phyloP scores from a whole-genome alignment of 2,797 vertebrate genomes.

The Cottoperca gobio region DNA sequence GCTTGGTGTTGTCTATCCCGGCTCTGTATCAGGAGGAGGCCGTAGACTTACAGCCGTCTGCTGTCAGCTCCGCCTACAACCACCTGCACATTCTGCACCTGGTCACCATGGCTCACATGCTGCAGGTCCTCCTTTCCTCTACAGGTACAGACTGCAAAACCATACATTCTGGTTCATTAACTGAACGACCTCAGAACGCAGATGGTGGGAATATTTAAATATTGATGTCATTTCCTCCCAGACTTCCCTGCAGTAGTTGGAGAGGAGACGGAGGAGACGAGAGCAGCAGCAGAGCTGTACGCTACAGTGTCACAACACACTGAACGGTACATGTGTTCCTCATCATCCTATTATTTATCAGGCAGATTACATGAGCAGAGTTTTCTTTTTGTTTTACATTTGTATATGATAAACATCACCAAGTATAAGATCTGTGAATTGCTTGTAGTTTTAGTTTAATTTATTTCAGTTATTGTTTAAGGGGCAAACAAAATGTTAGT shows the following conservation, averaged over 20 bases:
- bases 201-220: background rate
- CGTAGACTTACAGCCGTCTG: conserved; percentile 92
- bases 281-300: conserved; percentile 79
- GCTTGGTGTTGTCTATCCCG: conserved; percentile 92
- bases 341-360: background rate
- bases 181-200: background rate
- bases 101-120: conserved; percentile 94
- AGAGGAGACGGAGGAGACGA: conserved; percentile 81
- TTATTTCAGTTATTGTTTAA: background rate
- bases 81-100: conserved; percentile 94
- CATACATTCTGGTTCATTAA: background rate
- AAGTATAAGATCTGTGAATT: background rate
- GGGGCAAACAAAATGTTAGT: background rate
- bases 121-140: conserved; percentile 90
- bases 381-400: background rate
- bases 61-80: conserved; percentile 93
- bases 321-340: conserved; percentile 71
- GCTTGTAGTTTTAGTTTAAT: background rate
- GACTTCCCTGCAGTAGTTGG: conserved; percentile 73
- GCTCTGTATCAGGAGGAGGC: conserved; percentile 95
- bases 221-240: conserved; percentile 40
- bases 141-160: conserved; percentile 58
- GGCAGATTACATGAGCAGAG: background rate
- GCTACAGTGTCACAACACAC: conserved; percentile 75
- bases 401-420: background rate